phyloP scores from a whole-genome alignment of 2,113 vertebrate genomes.

The Rhinoderma darwinii region DNA sequence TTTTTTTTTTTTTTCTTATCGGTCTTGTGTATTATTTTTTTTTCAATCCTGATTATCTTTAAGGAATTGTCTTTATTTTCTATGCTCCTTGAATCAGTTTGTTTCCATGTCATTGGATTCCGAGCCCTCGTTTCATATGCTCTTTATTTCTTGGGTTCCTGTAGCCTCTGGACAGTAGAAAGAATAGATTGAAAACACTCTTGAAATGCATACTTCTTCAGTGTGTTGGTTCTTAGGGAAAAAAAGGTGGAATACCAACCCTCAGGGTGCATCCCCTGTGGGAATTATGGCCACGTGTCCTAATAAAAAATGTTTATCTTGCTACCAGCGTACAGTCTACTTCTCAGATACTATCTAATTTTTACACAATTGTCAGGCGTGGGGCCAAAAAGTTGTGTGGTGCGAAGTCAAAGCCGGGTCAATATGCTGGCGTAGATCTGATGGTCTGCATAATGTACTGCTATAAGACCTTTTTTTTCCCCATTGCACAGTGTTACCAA shows the following conservation, averaged over 20 bases:
- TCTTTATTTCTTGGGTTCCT: no score
- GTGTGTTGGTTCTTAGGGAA: neutral
- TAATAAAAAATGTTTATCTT: neutral
- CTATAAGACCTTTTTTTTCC: no score
- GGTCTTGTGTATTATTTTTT: no score
- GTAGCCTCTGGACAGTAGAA: no score
- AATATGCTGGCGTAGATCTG: neutral
- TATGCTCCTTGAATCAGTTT: no score
- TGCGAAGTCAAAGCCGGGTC: slow-evolving; percentile 6
- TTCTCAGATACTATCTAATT: neutral
- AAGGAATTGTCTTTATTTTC: no score
- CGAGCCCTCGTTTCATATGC: no score
- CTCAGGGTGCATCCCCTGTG: neutral
- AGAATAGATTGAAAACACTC: neutral
- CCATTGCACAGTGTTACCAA: no score
- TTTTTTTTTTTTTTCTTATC: no score
- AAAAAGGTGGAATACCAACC: neutral
- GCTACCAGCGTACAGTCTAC: neutral
- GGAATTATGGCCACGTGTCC: neutral
- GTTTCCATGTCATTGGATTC: no score
- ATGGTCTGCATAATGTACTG: neutral
- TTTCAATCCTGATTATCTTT: no score
- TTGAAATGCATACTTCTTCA: neutral
- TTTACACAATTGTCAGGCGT: neutral
- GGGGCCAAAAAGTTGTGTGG: slow-evolving; percentile 5